Evolutionary conservation across 1,140 invertebrate genomes (phyloP), one percentile per base, ranked within the genome.

Genomic region (Chrysomallon squamiferum): DNA sequence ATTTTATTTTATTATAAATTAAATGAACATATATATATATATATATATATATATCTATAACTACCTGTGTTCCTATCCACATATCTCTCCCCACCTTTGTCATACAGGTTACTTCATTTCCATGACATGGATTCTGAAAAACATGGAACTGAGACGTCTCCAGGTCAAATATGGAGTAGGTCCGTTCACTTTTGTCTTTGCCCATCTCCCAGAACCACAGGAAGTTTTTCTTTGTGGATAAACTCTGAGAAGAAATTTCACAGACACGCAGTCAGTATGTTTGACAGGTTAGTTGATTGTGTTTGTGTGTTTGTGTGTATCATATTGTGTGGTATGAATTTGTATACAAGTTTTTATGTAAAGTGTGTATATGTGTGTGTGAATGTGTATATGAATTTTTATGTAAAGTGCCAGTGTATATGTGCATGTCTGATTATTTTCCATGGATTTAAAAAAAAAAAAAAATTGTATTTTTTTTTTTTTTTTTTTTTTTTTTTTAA

Each of bases 21-120:
- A n/a, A n/a, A n/a, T n/a, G n/a, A n/a, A n/a, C n/a, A n/a, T n/a
- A n/a, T n/a, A n/a, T n/a, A n/a, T n/a, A n/a, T n/a, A n/a, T n/a
- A n/a, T n/a, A n/a, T n/a, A n/a, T n/a, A n/a, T n/a, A n/a, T n/a
- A n/a, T n/a, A n/a, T 35, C 33, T 22, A 27, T 41, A 52, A 62
- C 59, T 68, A 80, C 78, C 71, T 71, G 52, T 20, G 65, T 74
- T 43, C 76, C 78, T 22, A 77, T 59, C 72, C 75, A 79, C 29
- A 79, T 65, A 11, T 69, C 59, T 29, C 68, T 63, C 4, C 61
- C 73, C n/a, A 77, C 69, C 52, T 74, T 73, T 9, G 69, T 47
- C 75, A 75, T 74, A 57, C 75, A 80, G 18, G 66, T 68, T n/a
- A 76, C 76, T n/a, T 52, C 59, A 25, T 29, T 43, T 6, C 68